These are phyloP conservation scores for Polypedilum vanderplanki DNA, from an alignment of 1,140 invertebrate genomes.

Conservation along the genomic window DNA sequence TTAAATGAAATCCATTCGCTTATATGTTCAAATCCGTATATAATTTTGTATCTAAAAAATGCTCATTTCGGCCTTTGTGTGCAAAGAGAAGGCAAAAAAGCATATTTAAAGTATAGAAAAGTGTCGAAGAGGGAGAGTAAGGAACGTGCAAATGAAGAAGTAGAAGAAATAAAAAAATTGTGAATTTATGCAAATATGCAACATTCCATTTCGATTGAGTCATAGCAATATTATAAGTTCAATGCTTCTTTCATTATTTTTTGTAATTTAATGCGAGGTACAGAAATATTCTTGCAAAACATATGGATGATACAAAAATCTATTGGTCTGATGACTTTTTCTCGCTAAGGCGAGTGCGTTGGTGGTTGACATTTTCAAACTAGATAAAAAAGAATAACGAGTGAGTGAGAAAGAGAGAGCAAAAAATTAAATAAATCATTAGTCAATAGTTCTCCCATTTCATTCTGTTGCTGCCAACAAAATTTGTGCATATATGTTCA, in stretches of 20 bases:
- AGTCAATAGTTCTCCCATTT: too few relatives aligned
- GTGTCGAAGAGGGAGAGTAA: background rate
- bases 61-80: background rate
- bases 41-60: background rate
- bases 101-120: background rate
- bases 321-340: background rate
- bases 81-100: background rate
- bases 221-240: slow-evolving; percentile 10
- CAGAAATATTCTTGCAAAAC: background rate
- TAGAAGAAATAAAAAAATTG: background rate
- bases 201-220: slow-evolving; percentile 2
- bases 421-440: too few relatives aligned
- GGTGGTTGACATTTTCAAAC: slow-evolving; percentile 3
- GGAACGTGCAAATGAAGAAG: background rate
- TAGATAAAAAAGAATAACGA: background rate
- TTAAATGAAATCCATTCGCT: background rate
- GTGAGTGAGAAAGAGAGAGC: too few relatives aligned
- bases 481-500: too few relatives aligned
- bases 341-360: background rate
- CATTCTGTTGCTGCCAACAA: too few relatives aligned
- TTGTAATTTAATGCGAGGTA: background rate
- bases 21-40: background rate
- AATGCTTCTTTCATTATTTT: background rate
- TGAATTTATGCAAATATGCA: slow-evolving; percentile 18
- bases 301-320: background rate